Base-by-base conservation (phyloP, 1,140 invertebrate species). In the Chelonus insularis region DNA sequence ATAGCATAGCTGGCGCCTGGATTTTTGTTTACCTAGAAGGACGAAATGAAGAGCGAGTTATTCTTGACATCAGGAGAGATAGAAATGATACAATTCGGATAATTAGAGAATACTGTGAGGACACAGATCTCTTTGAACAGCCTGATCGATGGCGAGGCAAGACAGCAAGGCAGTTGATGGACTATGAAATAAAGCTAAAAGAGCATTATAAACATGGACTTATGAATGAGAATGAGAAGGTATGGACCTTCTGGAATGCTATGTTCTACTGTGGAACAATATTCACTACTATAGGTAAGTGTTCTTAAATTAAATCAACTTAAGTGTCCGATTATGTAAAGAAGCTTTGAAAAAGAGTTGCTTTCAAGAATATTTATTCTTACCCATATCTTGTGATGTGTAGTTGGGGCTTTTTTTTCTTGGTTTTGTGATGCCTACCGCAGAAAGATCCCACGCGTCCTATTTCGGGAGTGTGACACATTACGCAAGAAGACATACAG, bases 241-340 rank as follows among this genome's bases (percentile, higher is more conserved):
- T 86, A 0, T 97, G 95, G 95, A 88, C 88, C 9, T 94, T 95
- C 74, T 92, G 91, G 89, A 94, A 95, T 70, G 86, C 94, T 0
- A 87, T 97, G 67, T 95, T 96, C 74, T 97, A 93, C 73, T 93
- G 93, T 61, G 90, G 92, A 36, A 97, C 95, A 5, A 90, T 97
- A 67, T 95, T 93, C 71, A 97, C 95, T 0, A 97, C 95, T 2
- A 97, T 97, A 69, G 95, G 94, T 95, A 70, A 86, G 85, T 81
- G n/a, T 23, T 25, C 2, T n/a, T 48, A 12, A 39, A 12, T n/a
- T n/a, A n/a, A n/a, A n/a, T n/a, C n/a, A n/a, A n/a, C n/a, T n/a
- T n/a, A n/a, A n/a, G n/a, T n/a, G n/a, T n/a, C n/a, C n/a, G n/a
- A n/a, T n/a, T n/a, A n/a, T n/a, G n/a, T n/a, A n/a, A n/a, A n/a